Base-by-base conservation (phyloP, 2,888 invertebrate species). In the Drosophila parthenogenetica region DNA sequence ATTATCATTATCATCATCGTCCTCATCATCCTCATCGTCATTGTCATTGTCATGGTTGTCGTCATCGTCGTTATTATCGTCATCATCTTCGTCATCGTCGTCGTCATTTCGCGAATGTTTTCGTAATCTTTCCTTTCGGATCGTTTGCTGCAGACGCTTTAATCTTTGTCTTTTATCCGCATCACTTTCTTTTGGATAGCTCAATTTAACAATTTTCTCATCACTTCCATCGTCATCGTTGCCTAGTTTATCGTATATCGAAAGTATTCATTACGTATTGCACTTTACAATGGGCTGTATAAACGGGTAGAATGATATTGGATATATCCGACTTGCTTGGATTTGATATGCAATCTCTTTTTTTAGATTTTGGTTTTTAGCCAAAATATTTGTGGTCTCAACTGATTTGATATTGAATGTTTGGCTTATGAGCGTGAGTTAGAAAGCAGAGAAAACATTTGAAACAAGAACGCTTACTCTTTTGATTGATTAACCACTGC, bases 401-500 rank as follows among this genome's bases (percentile, higher is more conserved):
- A 81, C 69, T 84, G 70, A 71, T 70, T 83, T 79, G 66, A 60
- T 72, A 72, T 63, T 74, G 76, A 76, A 75, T 82, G 69, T 83
- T 87, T 89, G 81, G 70, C 77, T 67, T 69, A 89, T 85, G 85
- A 74, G 73, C 89, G 87, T 84, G 89, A 87, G 69, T 77, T 89
- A 77, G 71, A 75, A 87, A 84, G 89, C 82, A 77, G 75, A 94
- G 93, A 93, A 93, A 77, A 84, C 69, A 81, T 81, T 89, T 71
- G 54, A 76, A 77, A 87, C 70, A 86, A 94, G 93, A 94, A 93
- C 94, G 95, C 97, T 97, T 97, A 97, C 97, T 97, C 96, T 97
- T 97, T 94, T 97, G 97, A 94, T 96, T 96, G 94, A 97, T 94
- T 94, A 98, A 96, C 97, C 97, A 98, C 94, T 96, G 96, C 94